A percentile compares a stretch with the other conserved stretches of the same genome.
These are phyloP conservation scores for Bubo bubo DNA, from an alignment of 2,113 vertebrate species.

Conservation along the genomic window DNA sequence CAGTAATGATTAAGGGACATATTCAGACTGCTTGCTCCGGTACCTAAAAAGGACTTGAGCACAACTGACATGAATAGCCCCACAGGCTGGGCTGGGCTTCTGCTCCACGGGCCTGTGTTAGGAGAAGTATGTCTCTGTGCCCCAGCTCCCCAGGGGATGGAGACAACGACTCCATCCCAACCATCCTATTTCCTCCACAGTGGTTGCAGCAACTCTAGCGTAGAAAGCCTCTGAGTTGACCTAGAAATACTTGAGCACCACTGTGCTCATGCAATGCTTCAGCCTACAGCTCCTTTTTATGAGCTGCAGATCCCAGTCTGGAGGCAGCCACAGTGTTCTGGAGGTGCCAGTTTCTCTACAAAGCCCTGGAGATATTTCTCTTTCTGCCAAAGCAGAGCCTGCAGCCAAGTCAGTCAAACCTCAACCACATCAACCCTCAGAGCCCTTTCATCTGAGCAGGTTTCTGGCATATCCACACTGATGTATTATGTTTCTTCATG, in stretches of 20 bases:
- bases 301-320: neutral
- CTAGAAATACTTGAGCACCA: neutral
- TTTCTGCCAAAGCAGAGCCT: neutral
- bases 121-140: neutral
- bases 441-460: neutral
- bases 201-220: neutral
- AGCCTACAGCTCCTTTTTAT: neutral
- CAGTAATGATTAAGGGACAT: neutral
- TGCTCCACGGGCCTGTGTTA: neutral
- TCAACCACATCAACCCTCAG: neutral
- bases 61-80: neutral
- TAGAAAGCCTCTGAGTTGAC: neutral
- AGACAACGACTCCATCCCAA: neutral
- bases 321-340: neutral
- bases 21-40: neutral
- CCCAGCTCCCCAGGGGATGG: neutral
- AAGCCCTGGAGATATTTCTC: neutral
- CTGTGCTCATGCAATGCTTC: neutral
- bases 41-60: conserved; percentile 43
- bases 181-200: neutral
- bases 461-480: neutral
- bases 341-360: neutral
- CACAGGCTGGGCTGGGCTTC: neutral
- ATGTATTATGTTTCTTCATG: neutral
- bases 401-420: neutral